Evolutionary conservation across 2,888 invertebrate genomes (phyloP), one percentile per base, ranked within the genome.

Genomic region (Synanthedon vespiformis): DNA sequence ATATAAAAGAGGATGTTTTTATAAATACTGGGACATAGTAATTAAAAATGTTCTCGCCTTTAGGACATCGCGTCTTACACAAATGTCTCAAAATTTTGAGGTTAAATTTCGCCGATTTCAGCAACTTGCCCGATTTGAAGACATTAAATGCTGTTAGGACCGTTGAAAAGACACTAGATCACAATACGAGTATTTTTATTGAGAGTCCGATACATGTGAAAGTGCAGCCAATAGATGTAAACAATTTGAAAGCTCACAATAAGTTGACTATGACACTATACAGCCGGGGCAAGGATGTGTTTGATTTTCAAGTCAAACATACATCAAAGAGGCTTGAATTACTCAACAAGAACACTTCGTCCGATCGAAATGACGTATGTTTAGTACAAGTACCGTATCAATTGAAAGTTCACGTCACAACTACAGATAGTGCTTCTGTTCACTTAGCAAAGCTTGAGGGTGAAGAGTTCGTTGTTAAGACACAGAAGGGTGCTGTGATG

Each of bases 191-290:
- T 58, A 86, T 88, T 53, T 87, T 85, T 54, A 80, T 88, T 14
- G 88, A 88, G 55, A 88, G 88, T 55, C 88, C 88, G 34, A 88
- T 88, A 61, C 87, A 88, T 61, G 87, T 88, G 49, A 86, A 80
- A 60, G 75, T 88, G 49, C 74, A 79, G 56, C 88, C 88, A 2
- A 85, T 88, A 56, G 87, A 88, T 56, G 80, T 84, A 0, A 80
- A 84, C 53, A 82, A 86, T 55, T 53, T 83, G 40, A 77, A 74
- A 50, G 79, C 85, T 52, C 88, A 88, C 55, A 77, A 88, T 60
- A 86, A 72, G 59, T 63, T 88, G 49, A 83, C 81, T 55, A 85
- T 88, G 81, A 80, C 78, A 56, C 62, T 88, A 41, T 88, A 86
- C 56, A 86, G 87, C 60, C 74, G 73, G 64, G 85, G 86, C 13